Evolutionary conservation across 2,797 vertebrate species (phyloP), one percentile per base, ranked within the genome.

Genomic region (Coranthus polyacanthus): DNA sequence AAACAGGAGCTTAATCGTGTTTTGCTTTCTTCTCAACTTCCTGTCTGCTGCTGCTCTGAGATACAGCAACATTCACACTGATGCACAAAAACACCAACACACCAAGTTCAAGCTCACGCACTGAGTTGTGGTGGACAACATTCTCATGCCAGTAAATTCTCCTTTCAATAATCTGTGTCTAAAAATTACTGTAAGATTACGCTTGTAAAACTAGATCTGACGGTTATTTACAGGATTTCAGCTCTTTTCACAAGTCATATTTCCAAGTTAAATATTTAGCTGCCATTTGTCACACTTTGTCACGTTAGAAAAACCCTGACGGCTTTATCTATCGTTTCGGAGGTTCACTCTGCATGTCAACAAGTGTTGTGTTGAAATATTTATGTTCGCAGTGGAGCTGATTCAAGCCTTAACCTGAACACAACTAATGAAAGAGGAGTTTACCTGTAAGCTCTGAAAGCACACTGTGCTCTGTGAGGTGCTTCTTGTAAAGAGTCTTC

Each of bases 401-500:
- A 26, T 3, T 26, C 6, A 26, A 26, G 8, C 29, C 39, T 38
- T 18, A 59, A 21, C 15, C 6, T 5, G 9, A 66, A 11, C 5
- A 13, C n/a, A n/a, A 26, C 24, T 34, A 3, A 49, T 34, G 26
- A 53, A 58, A 18, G 41, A 34, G 26, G 0, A 5, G 3, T 46
- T 52, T 92, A 98, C 97, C 96, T 82, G 93, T 83, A 26, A 91
- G 69, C 55, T 96, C 96, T 15, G 93, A 86, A 75, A 94, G 93
- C 0, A 83, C 80, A 11, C 94, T 93, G 0, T 91, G 95, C 75
- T 96, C 94, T 20, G 92, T 86, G 29, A 94, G 88, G 68, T 98
- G 96, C 49, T 97, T 97, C 88, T 92, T 94, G 89, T 96, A 97
- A 37, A 99, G 92, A 60, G 96, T 98, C 91, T 98, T 97, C 83